phyloP scores from a whole-genome alignment of 1,140 invertebrate species.

The Diorhabda carinulata region DNA sequence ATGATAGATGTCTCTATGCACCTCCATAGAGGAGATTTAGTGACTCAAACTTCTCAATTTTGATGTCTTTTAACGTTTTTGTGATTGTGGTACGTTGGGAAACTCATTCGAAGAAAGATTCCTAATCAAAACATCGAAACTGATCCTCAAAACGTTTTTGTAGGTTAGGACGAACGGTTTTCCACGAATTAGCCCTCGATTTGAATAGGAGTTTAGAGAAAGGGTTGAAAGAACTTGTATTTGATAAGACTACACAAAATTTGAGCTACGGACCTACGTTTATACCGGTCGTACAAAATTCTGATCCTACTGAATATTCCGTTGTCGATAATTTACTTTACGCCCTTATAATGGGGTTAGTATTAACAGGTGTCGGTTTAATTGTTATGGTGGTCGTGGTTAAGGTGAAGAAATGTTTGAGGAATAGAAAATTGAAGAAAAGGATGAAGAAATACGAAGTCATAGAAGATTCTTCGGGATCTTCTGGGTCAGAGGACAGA shows the following conservation, averaged over 20 bases:
- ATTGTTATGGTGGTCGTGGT: conserved; percentile 22
- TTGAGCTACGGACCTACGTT: conserved; percentile 18
- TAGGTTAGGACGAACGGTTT: conserved; percentile 52
- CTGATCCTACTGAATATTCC: conserved; percentile 33
- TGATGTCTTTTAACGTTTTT: too few relatives aligned
- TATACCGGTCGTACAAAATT: conserved; percentile 27
- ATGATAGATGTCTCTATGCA: too few relatives aligned
- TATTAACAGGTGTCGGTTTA: conserved; percentile 28
- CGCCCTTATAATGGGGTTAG: conserved; percentile 24
- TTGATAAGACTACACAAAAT: conserved; percentile 1
- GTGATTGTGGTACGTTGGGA: too few relatives aligned
- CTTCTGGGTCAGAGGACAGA: conserved; percentile 35
- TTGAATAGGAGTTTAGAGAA: conserved; percentile 49
- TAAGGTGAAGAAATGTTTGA: neutral
- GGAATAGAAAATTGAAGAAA: conserved; percentile 15
- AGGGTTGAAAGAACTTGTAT: conserved; percentile 19
- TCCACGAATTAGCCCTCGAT: conserved; percentile 55
- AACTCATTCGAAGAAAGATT: too few relatives aligned
- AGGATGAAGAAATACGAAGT: conserved; percentile 25
- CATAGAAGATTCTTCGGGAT: conserved; percentile 25
- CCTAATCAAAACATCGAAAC: too few relatives aligned
- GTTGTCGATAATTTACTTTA: conserved; percentile 37
- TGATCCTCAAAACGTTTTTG: neutral
- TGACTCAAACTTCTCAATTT: too few relatives aligned
- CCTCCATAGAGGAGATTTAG: too few relatives aligned